These are phyloP conservation scores for Bombus superbus DNA, from an alignment of 1,140 invertebrate species.

Conservation along the genomic window DNA sequence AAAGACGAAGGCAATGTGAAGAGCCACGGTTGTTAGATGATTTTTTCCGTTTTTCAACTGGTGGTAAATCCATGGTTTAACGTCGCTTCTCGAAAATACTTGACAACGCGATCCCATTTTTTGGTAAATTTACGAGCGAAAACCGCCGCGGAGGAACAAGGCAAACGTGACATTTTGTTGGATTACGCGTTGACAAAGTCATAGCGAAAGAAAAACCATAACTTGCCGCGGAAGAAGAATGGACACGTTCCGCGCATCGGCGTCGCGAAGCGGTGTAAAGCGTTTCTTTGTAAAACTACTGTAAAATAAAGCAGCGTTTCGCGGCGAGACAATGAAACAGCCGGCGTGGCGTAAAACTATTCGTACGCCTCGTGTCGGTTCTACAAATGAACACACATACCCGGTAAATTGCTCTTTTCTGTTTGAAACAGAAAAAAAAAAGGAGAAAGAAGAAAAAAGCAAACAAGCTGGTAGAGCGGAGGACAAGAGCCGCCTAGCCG, in stretches of 20 bases:
- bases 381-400: constrained; percentile 26
- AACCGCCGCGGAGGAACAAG: neutral
- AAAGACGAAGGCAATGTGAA: neutral
- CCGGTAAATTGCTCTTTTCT: constrained; percentile 30
- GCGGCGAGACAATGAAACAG: constrained; percentile 27
- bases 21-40: neutral
- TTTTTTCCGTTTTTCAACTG: neutral
- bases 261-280: neutral
- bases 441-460: neutral
- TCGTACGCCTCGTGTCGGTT: constrained; percentile 3
- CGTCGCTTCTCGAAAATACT: neutral
- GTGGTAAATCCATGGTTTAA: neutral
- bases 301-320: constrained; percentile 41
- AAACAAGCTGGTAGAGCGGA: too few species aligned
- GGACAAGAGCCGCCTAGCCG: neutral
- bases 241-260: neutral
- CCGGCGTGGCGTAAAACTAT: constrained; percentile 15
- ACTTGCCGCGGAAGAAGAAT: neutral
- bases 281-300: constrained; percentile 21
- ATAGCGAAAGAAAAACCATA: constrained; percentile 13
- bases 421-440: neutral
- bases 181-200: constrained; percentile 34
- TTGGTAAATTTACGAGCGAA: constrained; percentile 29
- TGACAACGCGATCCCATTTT: neutral
- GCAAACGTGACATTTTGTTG: constrained; percentile 28